A percentile compares a stretch with the other conserved stretches of the same genome.
Evolutionary conservation across 53 echinoderm and acorn worm species (phyloP).

Genomic region (Echinometra lucunter): DNA sequence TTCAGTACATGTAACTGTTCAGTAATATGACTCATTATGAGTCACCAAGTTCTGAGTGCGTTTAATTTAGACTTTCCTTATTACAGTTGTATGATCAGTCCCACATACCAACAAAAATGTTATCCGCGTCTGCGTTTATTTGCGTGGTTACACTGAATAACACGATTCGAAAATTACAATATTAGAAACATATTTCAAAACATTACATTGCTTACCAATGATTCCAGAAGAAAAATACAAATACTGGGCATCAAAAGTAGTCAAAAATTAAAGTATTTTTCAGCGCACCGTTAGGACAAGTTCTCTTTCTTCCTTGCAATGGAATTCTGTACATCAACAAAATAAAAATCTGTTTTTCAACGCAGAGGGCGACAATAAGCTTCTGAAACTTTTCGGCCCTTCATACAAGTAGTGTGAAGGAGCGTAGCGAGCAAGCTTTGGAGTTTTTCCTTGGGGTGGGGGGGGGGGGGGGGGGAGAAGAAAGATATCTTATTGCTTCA

Average conservation of each 20-base stretch:
- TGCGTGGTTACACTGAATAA: background rate
- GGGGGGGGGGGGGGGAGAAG: too few relatives aligned
- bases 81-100: background rate
- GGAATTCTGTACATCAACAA: background rate
- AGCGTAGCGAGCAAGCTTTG: too few relatives aligned
- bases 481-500: too few relatives aligned
- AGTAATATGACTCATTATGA: too few relatives aligned
- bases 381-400: background rate
- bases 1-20: too few relatives aligned
- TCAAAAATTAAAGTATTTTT: background rate
- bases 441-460: too few relatives aligned
- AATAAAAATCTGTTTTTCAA: background rate
- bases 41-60: too few relatives aligned
- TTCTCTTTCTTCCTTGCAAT: background rate
- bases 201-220: background rate
- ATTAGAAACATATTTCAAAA: background rate
- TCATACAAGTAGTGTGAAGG: too few relatives aligned
- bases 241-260: background rate
- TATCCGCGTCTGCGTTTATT: background rate
- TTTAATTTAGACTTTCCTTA: too few relatives aligned
- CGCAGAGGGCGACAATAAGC: background rate
- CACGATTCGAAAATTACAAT: background rate
- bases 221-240: background rate
- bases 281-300: background rate
- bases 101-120: slow-evolving; percentile 20